Evolutionary conservation across 2,113 vertebrate genomes (phyloP), one percentile per base, ranked within the genome.

Genomic region (Pygoscelis antarcticus): DNA sequence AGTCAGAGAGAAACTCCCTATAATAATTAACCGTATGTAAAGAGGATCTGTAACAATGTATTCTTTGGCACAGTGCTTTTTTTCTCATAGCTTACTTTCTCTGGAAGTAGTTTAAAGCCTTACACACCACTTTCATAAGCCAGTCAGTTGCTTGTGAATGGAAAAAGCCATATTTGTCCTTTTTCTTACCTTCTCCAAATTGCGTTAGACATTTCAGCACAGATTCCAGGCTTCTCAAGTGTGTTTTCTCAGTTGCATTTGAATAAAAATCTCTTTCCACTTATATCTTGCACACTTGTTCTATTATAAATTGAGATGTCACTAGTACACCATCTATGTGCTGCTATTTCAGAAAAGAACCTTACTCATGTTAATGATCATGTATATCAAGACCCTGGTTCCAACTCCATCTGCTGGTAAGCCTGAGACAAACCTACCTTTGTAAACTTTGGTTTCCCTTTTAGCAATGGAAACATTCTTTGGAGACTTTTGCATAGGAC

Each of bases 331-430:
- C 57, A 82, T 55, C 47, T 75, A 21, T 47, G 17, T 69, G 47
- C 61, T 95, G 44, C 70, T 87, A 3, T 89, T 91, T 20, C 77
- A 92, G 80, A 69, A 91, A 76, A 76, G 30, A 84, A 47, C 52
- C 13, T 84, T 72, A 16, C 30, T 81, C 44, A 4, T 38, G 30
- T 69, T 87, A 55, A 64, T 44, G 36, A 61, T 61, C 21, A 78
- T 62, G 49, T 32, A 13, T 65, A 46, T 87, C 22, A 79, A 82
- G 89, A 87, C 32, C 38, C 90, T 89, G 47, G 22, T 96, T 96
- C 60, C 92, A 92, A 87, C 91, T 94, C 95, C 89, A 97, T 51
- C 93, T 97, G 74, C 95, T 96, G 97, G 95, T 93, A 83, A 96
- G 25, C 44, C 36, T 65, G 74, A 55, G 91, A 49, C 70, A 95